These are phyloP conservation scores for Alloscopus bannaensis DNA, from an alignment of 2,888 invertebrate genomes.

Conservation along the genomic window DNA sequence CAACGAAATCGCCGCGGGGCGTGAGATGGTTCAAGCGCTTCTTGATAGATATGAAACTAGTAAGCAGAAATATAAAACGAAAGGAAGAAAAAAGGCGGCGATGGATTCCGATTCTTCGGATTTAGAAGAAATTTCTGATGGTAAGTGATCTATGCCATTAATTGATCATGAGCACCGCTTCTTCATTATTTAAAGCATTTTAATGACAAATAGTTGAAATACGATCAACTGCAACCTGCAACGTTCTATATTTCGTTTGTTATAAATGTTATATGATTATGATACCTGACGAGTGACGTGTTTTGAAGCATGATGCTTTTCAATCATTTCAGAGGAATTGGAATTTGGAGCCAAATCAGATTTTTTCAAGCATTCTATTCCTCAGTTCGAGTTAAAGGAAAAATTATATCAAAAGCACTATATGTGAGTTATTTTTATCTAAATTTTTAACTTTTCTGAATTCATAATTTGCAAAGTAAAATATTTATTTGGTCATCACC, in stretches of 20 bases:
- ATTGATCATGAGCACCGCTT: too few relatives aligned
- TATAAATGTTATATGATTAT: too few relatives aligned
- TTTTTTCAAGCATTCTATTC: conserved; percentile 1
- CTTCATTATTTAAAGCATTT: too few relatives aligned
- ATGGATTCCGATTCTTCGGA: not conserved
- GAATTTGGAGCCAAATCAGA: not conserved
- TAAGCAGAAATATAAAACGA: not conserved
- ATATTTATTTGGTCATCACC: too few relatives aligned
- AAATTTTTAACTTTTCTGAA: not conserved
- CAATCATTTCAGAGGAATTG: not conserved
- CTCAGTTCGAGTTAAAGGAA: conserved; percentile 16
- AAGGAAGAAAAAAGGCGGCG: not conserved
- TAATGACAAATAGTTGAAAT: too few relatives aligned
- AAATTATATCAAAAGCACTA: conserved; percentile 13
- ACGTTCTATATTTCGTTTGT: too few relatives aligned
- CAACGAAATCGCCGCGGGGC: not conserved
- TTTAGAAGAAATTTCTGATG: not conserved
- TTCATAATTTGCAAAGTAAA: not conserved
- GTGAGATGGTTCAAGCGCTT: not conserved
- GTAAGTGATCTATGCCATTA: too few relatives aligned
- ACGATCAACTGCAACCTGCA: not conserved
- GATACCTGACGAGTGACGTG: too few relatives aligned
- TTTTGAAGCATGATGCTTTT: too few relatives aligned
- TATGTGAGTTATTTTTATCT: conserved; percentile 10
- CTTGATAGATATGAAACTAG: not conserved